Base-by-base conservation (phyloP, 2,888 invertebrate species). In the Coremacera marginata region DNA sequence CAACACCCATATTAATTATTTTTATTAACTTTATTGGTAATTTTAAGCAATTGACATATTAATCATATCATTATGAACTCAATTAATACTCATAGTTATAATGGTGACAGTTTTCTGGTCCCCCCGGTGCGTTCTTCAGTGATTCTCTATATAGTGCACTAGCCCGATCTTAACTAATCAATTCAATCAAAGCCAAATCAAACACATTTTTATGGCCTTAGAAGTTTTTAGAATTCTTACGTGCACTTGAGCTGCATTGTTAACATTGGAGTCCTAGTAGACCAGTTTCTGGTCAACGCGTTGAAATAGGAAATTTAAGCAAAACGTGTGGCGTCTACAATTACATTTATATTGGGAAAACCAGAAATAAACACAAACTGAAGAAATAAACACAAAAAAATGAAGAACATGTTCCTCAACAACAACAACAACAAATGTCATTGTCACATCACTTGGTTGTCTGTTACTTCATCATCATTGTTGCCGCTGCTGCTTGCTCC, bases 391-490 rank as follows among this genome's bases (percentile, higher is more conserved):
- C n/a, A n/a, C n/a, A n/a, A n/a, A 63, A 73, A 57, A 71, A 75
- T 4, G 34, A 57, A 7, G 55, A 70, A 72, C 62, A 63, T 57
- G 37, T 22, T 14, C 63, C 27, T 27, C 57, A 82, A 85, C 63
- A 49, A 44, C 67, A 49, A 44, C 67, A 82, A 85, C 85, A 86
- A 85, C 86, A 86, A 85, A 85, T 85, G 85, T 86, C 85, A 84
- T 86, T 86, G 86, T 85, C 86, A 86, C 85, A 84, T 85, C 77
- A 76, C 62, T 76, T 34, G 44, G 25, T 19, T 44, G 65, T 65
- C 37, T 7, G 22, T 31, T 11, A 19, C 49, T 37, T 49, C 49
- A 22, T 44, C 67, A 27, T 14, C n/a, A 34, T 63, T 31, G 14
- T 31, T 31, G 62, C 9, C n/a, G 70, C 22, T 22, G 60, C 19